A percentile compares a stretch with the other conserved stretches of the same genome.
Conservation (phyloP, 2,888 invertebrate species). For the Platycheirus albimanus region DNA sequence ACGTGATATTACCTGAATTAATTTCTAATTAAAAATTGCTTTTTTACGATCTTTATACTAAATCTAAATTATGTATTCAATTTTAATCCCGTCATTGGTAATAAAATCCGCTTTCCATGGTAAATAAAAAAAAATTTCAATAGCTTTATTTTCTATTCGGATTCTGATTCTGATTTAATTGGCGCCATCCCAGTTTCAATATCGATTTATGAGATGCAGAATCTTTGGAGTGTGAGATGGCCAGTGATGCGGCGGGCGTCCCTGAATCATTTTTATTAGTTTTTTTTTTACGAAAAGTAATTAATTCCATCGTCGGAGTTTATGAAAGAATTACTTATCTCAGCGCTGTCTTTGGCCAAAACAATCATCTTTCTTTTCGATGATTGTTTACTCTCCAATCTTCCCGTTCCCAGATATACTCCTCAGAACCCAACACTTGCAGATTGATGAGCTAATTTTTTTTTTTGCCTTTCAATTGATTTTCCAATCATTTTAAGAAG, state of each 20-base stretch:
- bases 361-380: not conserved
- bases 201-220: slow-evolving; percentile 12
- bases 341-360: not conserved
- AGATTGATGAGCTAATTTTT: slow-evolving; percentile 10
- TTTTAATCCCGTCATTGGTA: slow-evolving; percentile 35
- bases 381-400: not conserved
- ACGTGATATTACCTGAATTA: slow-evolving; percentile 38
- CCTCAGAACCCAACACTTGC: not conserved
- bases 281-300: slow-evolving; percentile 3
- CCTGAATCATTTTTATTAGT: slow-evolving; percentile 52
- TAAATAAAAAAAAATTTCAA: slow-evolving; percentile 42
- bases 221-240: not conserved
- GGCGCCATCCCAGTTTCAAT: slow-evolving; percentile 50
- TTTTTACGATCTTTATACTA: slow-evolving; percentile 27
- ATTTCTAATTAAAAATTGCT: slow-evolving; percentile 42
- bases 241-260: not conserved
- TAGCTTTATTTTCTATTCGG: slow-evolving; percentile 12
- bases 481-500: slow-evolving; percentile 38
- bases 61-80: slow-evolving; percentile 38
- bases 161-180: slow-evolving; percentile 58
- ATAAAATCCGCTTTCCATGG: slow-evolving; percentile 27
- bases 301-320: slow-evolving; percentile 33
- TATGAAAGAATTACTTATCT: not conserved
- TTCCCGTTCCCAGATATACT: no score
- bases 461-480: slow-evolving; percentile 30